Evolutionary conservation across 2,113 vertebrate species (phyloP).

Genomic region (Pachypanchax playfairii): DNA sequence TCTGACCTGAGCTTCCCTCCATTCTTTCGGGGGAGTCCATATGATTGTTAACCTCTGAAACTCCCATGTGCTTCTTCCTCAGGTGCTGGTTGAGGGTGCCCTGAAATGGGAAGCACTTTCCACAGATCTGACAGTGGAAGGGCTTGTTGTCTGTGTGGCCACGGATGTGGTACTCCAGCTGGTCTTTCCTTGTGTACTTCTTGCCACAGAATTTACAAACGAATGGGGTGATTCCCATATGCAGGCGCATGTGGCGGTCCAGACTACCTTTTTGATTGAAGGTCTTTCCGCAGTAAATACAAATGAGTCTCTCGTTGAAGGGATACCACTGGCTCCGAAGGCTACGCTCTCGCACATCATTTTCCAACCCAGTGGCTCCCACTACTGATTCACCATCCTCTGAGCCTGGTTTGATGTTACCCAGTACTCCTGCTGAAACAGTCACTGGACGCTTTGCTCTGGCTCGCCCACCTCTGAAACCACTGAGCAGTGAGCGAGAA

Average conservation of each 20-base stretch:
- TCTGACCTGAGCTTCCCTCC: constrained; percentile 85
- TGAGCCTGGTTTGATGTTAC: constrained; percentile 66
- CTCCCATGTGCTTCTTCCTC: constrained; percentile 95
- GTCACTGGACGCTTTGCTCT: constrained; percentile 86
- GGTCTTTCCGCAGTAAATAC: constrained; percentile 98
- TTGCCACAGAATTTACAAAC: constrained; percentile 99
- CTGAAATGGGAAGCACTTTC: constrained; percentile 99
- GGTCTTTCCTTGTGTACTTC: constrained; percentile 98
- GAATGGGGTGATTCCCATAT: constrained; percentile 99
- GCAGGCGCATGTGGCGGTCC: constrained; percentile 97
- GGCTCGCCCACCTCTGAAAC: constrained; percentile 89
- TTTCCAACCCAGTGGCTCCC: constrained; percentile 84
- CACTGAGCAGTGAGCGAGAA: constrained; percentile 92
- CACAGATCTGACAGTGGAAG: constrained; percentile 98
- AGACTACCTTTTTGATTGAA: constrained; percentile 99
- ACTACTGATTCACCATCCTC: constrained; percentile 68
- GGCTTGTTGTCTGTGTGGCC: constrained; percentile 99
- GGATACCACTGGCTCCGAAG: constrained; percentile 94
- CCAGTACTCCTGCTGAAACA: constrained; percentile 65
- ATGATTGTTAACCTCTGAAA: constrained; percentile 83
- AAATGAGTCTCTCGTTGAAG: constrained; percentile 93
- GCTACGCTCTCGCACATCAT: constrained; percentile 87
- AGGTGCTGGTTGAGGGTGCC: constrained; percentile 98
- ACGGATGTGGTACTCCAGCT: constrained; percentile 97
- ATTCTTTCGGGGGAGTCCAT: constrained; percentile 89